Conservation (phyloP, 1,140 invertebrate species). For the Chionoecetes opilio region DNA sequence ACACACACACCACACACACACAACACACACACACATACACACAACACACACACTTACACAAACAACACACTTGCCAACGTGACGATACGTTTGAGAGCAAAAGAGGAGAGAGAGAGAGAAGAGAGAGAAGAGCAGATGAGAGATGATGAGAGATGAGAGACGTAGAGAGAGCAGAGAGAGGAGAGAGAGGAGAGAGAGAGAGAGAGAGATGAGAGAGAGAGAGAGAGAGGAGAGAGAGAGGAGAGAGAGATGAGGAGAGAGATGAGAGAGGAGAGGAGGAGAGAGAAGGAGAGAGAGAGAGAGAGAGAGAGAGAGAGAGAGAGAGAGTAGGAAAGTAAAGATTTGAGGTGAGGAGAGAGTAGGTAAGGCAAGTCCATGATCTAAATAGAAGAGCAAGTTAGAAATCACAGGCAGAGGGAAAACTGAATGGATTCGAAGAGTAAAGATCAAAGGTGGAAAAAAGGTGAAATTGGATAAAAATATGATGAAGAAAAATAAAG, state of each 20-base stretch:
- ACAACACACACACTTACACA: too few species aligned
- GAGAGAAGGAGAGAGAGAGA: background rate
- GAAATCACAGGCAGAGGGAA: too few species aligned
- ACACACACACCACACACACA: too few species aligned
- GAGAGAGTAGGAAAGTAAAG: too few species aligned
- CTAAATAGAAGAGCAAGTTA: too few species aligned
- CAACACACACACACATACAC: too few species aligned
- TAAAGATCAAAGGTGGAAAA: background rate
- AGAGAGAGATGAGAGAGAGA: background rate
- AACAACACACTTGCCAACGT: too few species aligned
- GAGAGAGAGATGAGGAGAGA: background rate
- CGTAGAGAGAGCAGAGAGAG: background rate
- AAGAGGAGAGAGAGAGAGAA: background rate
- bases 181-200: background rate
- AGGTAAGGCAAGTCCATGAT: too few species aligned
- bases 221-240: background rate
- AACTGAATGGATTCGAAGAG: too few species aligned
- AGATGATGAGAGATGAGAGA: background rate
- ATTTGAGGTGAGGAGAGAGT: background rate
- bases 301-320: background rate
- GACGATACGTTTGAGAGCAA: too few species aligned
- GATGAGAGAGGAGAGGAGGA: background rate
- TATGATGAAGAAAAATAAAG: background rate
- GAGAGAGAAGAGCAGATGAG: too few species aligned
- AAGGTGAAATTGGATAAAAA: background rate